Percentiles rank a stretch among this genome's conserved stretches.
Evolutionary conservation across 2,797 vertebrate species (phyloP).

Genomic region (Sebastes hubbsi): DNA sequence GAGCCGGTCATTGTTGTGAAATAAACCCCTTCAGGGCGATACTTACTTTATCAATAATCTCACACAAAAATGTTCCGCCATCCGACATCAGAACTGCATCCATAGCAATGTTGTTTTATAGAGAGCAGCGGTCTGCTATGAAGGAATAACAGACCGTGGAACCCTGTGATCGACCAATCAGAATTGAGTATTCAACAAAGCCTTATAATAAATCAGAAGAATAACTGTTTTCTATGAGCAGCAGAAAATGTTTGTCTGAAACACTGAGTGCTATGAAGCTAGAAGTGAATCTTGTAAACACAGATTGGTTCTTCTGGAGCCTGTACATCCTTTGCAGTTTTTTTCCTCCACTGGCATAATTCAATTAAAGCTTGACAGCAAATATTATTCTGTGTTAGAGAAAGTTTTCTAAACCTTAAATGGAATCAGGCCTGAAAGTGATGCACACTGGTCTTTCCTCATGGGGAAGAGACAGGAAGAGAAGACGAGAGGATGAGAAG

Average conservation of each 20-base stretch:
- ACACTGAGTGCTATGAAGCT: neutral
- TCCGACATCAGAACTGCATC: too few relatives aligned
- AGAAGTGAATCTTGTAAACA: slow-evolving; percentile 36
- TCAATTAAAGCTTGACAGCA: slow-evolving; percentile 70
- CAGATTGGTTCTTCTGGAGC: slow-evolving; percentile 12
- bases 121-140: too few relatives aligned
- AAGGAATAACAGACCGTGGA: too few relatives aligned
- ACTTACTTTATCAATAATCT: too few relatives aligned
- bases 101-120: too few relatives aligned
- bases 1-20: too few relatives aligned
- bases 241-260: slow-evolving; percentile 5
- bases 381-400: slow-evolving; percentile 74
- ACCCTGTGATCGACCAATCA: too few relatives aligned
- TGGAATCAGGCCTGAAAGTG: slow-evolving; percentile 71
- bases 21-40: too few relatives aligned
- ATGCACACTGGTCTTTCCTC: slow-evolving; percentile 50
- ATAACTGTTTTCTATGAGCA: neutral
- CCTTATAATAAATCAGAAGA: neutral
- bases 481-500: slow-evolving; percentile 1
- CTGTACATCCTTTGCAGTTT: slow-evolving; percentile 12
- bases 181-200: too few relatives aligned
- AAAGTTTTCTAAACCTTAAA: slow-evolving; percentile 67
- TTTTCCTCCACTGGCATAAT: slow-evolving; percentile 38
- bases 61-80: too few relatives aligned
- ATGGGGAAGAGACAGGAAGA: slow-evolving; percentile 41